Conservation (phyloP, 1,140 invertebrate genomes). For the Grapholita molesta region DNA sequence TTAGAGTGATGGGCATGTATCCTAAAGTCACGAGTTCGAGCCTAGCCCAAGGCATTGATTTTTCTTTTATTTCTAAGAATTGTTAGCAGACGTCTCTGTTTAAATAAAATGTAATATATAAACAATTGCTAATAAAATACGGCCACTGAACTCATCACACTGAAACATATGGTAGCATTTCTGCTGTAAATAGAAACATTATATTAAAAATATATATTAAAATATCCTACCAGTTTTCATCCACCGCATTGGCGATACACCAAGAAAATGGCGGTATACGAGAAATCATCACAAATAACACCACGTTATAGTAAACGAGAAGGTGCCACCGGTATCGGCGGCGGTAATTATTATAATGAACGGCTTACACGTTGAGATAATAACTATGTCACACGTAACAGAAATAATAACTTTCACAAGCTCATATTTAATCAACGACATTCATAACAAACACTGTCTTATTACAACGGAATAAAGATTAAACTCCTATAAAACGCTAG, state of each 20-base stretch:
- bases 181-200: background rate
- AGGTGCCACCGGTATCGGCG: background rate
- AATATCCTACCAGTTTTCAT: conserved; percentile 36
- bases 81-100: too few relatives aligned
- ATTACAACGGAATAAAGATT: background rate
- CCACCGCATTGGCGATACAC: conserved; percentile 42
- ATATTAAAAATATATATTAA: background rate
- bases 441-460: background rate
- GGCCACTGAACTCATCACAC: too few relatives aligned
- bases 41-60: too few relatives aligned
- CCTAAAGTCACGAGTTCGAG: too few relatives aligned
- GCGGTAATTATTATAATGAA: conserved; percentile 68
- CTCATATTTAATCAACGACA: background rate
- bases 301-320: conserved; percentile 19
- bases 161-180: background rate
- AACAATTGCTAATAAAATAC: too few relatives aligned
- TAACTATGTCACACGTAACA: background rate
- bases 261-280: conserved; percentile 78
- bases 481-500: background rate
- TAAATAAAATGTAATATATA: too few relatives aligned
- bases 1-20: too few relatives aligned
- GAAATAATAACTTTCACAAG: background rate
- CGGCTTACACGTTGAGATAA: background rate
- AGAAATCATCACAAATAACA: conserved; percentile 35
- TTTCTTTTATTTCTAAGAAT: too few relatives aligned